Evolutionary conservation across 37 sponge, comb jelly and placozoan species (phyloP), one percentile per base, ranked within the genome.

Genomic region (Oscarella lobularis): DNA sequence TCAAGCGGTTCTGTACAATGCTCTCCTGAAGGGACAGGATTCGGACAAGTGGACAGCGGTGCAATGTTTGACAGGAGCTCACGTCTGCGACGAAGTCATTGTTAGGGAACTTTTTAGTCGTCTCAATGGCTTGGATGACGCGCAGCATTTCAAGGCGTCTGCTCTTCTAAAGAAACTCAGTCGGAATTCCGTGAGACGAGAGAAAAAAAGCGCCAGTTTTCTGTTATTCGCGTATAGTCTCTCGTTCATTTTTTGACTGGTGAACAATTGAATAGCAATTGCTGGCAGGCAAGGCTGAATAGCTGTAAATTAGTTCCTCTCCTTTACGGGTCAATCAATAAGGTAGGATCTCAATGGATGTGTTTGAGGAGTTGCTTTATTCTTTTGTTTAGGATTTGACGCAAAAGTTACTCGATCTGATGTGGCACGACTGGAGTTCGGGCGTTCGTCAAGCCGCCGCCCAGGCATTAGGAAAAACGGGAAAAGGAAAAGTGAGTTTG

Each of bases 381-480:
- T 70, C 73, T 9, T 70, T 35, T 20, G 20, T 20, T 48, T 20
- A 87, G 90, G 93, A 92, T 32, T 37, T 92, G 66, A 77, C 80
- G 40, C 40, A 71, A 35, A 85, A 77, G 67, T 81, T 95, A 66
- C 55, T 91, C 36, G 73, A 75, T 31, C 69, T 91, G 71, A 80
- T 79, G 69, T 91, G 92, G 95, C 66, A 83, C 4, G 93, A 95
- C 83, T 83, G 89, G 92, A 81, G 75, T 34, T 73, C 82, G 4
- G 81, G 83, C 40, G 92, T 95, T 54, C 76, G 89, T 30, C 33
- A 83, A 37, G 88, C 82, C 3, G 92, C 95, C 30, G 86, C 89
- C 68, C 81, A 83, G 33, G 89, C 95, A 33, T 77, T 95, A 33
- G 95, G 89, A 3, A 80, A 40, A 31, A 74, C 92, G 40, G 88